Conservation (phyloP, 2,888 invertebrate species). For the Micoletzkya japonica region DNA sequence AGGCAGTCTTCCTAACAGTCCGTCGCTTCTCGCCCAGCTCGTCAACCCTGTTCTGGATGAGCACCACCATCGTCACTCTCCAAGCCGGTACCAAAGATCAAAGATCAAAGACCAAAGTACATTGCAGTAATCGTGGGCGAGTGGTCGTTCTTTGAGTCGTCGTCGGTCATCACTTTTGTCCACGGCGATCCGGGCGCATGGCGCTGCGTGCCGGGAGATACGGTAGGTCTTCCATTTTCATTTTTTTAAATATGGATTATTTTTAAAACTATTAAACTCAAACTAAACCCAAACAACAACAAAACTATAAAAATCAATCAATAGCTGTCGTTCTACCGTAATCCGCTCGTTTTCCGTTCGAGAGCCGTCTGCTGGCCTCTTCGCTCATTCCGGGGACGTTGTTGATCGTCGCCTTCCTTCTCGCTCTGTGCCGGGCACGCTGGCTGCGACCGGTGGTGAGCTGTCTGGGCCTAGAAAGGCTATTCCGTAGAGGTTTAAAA, state of each 20-base stretch:
- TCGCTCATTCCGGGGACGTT: conserved; percentile 4
- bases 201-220: conserved; percentile 22
- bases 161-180: conserved; percentile 38
- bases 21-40: conserved; percentile 12
- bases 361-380: conserved; percentile 20
- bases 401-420: conserved; percentile 15
- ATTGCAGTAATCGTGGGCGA: conserved; percentile 43
- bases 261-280: no score
- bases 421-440: conserved; percentile 17
- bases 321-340: no score
- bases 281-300: no score
- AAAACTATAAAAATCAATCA: no score
- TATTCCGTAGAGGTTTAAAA: no score
- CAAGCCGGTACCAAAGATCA: conserved; percentile 15
- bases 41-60: conserved; percentile 11
- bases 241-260: no score
- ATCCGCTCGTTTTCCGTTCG: conserved; percentile 30
- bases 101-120: background rate
- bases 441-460: conserved; percentile 25
- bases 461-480: background rate
- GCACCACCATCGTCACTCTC: background rate
- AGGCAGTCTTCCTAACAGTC: conserved; percentile 12
- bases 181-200: conserved; percentile 22
- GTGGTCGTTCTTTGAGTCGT: conserved; percentile 44
- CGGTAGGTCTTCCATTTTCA: no score